phyloP scores from a whole-genome alignment of 2,888 invertebrate genomes.

The Cheilosia scutellata region DNA sequence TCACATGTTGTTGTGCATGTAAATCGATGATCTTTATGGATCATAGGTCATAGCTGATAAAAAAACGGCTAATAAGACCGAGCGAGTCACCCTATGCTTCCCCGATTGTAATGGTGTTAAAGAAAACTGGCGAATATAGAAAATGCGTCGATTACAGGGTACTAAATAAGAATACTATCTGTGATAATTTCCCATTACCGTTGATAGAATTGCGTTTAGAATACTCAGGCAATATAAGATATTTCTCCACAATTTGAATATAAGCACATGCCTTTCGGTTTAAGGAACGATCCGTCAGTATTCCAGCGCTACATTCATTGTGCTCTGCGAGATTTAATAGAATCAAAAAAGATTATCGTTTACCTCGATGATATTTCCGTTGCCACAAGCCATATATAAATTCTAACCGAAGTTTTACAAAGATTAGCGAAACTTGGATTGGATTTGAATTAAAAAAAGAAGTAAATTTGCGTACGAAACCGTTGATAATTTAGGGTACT shows the following conservation, averaged over 20 bases:
- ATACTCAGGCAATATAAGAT: conserved; percentile 38
- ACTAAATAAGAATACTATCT: too few relatives aligned
- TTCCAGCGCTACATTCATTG: conserved; percentile 17
- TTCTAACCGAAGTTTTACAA: conserved; percentile 66
- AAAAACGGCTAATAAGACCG: conserved; percentile 38
- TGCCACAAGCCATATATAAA: conserved; percentile 57
- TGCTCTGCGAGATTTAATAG: conserved; percentile 9
- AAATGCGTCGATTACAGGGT: too few relatives aligned
- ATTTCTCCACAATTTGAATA: conserved; percentile 51
- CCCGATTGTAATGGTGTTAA: conserved; percentile 32
- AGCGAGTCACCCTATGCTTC: conserved; percentile 25
- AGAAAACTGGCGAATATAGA: conserved; percentile 43
- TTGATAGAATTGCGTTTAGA: conserved; percentile 42
- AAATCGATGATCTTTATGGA: too few relatives aligned
- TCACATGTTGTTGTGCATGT: too few relatives aligned
- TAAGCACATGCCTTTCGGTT: conserved; percentile 27
- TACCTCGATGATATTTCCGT: conserved; percentile 7
- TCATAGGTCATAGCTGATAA: too few relatives aligned
- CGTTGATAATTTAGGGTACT: conserved; percentile 3
- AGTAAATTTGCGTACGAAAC: conserved; percentile 62
- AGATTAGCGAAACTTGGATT: conserved; percentile 63
- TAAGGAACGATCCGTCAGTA: conserved; percentile 6
- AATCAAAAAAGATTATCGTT: conserved; percentile 4
- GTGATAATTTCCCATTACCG: conserved; percentile 42
- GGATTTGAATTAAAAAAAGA: conserved; percentile 69